Base-by-base conservation (phyloP, 2,888 invertebrate species). In the Sarcophaga carnaria region DNA sequence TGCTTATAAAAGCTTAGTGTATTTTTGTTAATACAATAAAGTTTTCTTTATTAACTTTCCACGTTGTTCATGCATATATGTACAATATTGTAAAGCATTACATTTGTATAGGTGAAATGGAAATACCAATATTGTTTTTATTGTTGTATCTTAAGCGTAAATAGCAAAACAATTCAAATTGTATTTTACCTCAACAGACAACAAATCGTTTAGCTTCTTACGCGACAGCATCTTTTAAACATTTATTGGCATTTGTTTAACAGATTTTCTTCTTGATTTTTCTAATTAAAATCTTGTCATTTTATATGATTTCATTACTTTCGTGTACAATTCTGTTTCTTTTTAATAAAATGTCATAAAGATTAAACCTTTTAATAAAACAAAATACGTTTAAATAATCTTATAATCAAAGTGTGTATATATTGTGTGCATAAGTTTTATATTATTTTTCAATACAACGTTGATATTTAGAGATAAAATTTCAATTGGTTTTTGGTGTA, bases 401-500 rank as follows among this genome's bases (percentile, higher is more conserved):
- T 78, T n/a, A 70, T 79, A 72, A 86, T 71, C 76, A 72, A 78
- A 12, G 45, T 71, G 45, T 62, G 47, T 54, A 11, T 54, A 11
- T 77, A 66, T 10, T 54, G 67, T 22, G 47, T 63, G 14, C 17
- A n/a, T 74, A 54, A 54, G 54, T 67, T 70, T 69, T 49, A 60
- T 22, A 70, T 45, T 79, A 37, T 20, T 71, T 47, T 70, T 78
- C 27, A 80, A 70, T 64, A 80, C 45, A 60, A 27, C 25, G 75
- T 59, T 37, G 72, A 74, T 83, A 77, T 74, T 25, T 70, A 27
- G 77, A 86, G 86, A 86, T 86, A 86, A 83, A 80, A 74, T 72
- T 78, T 75, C 54, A 76, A 81, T 81, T 74, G 74, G 60, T 45
- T 76, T 70, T 10, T 10, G 37, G 37, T 45, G 20, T 62, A 72